A percentile compares a stretch with the other conserved stretches of the same genome.
phyloP scores from a whole-genome alignment of 1,140 invertebrate genomes.

The Meloidogyne exigua region DNA sequence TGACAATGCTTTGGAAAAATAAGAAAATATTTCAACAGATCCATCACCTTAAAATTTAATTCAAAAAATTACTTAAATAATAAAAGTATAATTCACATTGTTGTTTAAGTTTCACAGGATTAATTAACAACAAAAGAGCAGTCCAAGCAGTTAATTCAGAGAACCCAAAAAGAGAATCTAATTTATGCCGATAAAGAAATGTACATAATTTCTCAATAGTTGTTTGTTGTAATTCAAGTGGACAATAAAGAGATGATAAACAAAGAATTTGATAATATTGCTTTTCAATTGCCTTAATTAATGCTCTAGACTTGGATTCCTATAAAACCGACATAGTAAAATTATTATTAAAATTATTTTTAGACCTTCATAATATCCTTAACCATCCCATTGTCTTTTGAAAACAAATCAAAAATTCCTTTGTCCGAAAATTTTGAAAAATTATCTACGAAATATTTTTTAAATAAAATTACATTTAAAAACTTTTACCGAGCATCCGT shows the following conservation, averaged over 20 bases:
- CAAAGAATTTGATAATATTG: slow-evolving; percentile 29
- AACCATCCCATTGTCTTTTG: slow-evolving; percentile 3
- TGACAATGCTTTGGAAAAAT: slow-evolving; percentile 8
- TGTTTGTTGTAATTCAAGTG: slow-evolving; percentile 14
- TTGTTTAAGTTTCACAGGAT: slow-evolving; percentile 31
- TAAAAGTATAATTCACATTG: slow-evolving; percentile 19
- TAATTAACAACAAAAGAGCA: slow-evolving; percentile 26
- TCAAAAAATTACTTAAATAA: not conserved
- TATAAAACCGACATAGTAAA: not conserved
- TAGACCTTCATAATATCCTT: not conserved
- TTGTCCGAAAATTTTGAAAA: slow-evolving; percentile 14
- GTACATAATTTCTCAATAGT: slow-evolving; percentile 12
- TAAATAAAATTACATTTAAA: not conserved
- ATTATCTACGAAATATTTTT: slow-evolving; percentile 8
- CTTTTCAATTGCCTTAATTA: slow-evolving; percentile 24
- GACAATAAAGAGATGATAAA: slow-evolving; percentile 21
- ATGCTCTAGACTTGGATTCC: slow-evolving; percentile 3
- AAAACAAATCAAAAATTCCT: slow-evolving; percentile 14
- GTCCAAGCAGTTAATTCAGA: slow-evolving; percentile 22
- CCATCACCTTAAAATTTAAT: slow-evolving; percentile 26
- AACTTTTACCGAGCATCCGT: not conserved
- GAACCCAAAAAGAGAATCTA: slow-evolving; percentile 13
- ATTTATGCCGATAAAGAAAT: slow-evolving; percentile 7
- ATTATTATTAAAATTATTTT: not conserved
- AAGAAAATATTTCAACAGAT: slow-evolving; percentile 26